phyloP scores from a whole-genome alignment of 2,797 vertebrate species.

The Aldrovandia affinis region DNA sequence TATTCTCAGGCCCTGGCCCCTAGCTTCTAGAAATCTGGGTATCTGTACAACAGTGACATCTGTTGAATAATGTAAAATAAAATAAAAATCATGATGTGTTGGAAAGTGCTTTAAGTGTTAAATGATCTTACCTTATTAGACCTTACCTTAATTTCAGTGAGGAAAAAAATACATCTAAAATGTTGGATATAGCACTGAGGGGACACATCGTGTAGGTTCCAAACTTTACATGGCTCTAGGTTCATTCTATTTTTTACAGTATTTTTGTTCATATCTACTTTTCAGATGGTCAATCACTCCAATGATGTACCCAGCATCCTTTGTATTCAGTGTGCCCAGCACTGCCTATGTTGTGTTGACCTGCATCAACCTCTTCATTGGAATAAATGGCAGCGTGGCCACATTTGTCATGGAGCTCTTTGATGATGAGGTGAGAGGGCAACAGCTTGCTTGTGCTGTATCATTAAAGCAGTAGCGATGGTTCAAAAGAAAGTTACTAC shows the following conservation, averaged over 20 bases:
- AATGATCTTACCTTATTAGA: no score
- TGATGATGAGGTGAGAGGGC: constrained; percentile 80
- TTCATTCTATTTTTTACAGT: not conserved
- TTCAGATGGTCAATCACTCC: constrained; percentile 93
- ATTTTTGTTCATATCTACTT: not conserved
- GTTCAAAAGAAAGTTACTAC: not conserved
- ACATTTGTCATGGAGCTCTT: constrained; percentile 96
- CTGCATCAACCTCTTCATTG: constrained; percentile 95
- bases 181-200: no score
- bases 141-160: no score
- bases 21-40: no score
- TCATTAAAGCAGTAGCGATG: not conserved
- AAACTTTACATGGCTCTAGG: not conserved
- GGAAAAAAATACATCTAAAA: no score
- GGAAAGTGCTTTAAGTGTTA: no score
- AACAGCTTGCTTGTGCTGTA: not conserved
- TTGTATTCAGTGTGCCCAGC: constrained; percentile 94
- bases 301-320: constrained; percentile 97
- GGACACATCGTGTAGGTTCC: no score
- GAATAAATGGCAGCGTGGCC: constrained; percentile 94
- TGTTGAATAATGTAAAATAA: no score
- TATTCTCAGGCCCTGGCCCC: no score
- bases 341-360: constrained; percentile 96
- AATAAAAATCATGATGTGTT: no score
- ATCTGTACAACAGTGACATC: no score